These are phyloP conservation scores for Platycnemis pennipes DNA, from an alignment of 2,888 invertebrate genomes.

Conservation along the genomic window DNA sequence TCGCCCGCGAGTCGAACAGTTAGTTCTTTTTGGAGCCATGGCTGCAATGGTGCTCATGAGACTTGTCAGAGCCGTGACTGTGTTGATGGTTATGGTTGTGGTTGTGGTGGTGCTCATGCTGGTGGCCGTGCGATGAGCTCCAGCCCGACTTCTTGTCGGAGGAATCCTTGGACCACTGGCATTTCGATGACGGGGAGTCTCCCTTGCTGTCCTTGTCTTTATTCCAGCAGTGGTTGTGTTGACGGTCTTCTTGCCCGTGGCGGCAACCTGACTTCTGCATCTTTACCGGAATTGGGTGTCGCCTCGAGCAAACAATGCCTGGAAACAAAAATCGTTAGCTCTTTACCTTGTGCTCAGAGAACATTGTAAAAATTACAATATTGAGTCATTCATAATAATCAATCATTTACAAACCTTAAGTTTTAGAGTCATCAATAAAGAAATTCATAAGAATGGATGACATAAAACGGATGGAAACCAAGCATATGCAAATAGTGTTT, in stretches of 20 bases:
- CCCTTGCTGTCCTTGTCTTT: not conserved
- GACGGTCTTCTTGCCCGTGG: not conserved
- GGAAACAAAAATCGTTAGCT: not conserved
- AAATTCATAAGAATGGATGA: no score
- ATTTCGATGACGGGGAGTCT: slow-evolving; percentile 40
- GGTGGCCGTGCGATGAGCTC: not conserved
- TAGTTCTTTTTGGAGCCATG: slow-evolving; percentile 36
- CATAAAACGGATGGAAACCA: no score
- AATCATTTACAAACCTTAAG: no score
- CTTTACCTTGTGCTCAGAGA: no score
- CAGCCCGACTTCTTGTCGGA: slow-evolving; percentile 40
- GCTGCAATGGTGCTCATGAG: slow-evolving; percentile 30
- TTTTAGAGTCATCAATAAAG: no score
- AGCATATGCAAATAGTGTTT: no score
- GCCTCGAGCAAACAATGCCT: not conserved
- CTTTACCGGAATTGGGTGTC: not conserved
- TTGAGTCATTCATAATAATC: no score
- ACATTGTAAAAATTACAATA: no score
- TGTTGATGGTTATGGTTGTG: slow-evolving; percentile 13
- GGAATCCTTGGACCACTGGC: slow-evolving; percentile 39
- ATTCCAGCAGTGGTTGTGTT: slow-evolving; percentile 37
- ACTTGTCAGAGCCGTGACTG: not conserved
- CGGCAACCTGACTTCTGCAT: slow-evolving; percentile 35
- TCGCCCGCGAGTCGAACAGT: not conserved
- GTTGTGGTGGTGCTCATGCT: slow-evolving; percentile 17